Conservation (phyloP, 1,140 invertebrate species). For the Drosophila kurseongensis region DNA sequence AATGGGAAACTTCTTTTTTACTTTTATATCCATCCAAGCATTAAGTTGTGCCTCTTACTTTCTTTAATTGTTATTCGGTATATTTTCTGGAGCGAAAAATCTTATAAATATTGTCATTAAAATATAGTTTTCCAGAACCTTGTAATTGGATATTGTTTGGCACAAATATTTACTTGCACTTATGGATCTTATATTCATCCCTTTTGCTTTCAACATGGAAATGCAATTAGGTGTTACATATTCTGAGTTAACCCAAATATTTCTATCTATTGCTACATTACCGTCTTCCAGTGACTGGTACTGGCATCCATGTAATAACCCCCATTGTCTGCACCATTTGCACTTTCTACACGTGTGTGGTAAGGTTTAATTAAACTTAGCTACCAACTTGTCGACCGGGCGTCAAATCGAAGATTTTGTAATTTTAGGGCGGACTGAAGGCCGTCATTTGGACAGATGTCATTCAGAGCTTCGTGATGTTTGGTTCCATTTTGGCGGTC, state of each 20-base stretch:
- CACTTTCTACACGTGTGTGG: constrained; percentile 96
- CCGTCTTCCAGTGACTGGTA: constrained; percentile 90
- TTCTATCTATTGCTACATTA: not conserved
- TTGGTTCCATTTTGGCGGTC: constrained; percentile 92
- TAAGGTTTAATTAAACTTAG: constrained; percentile 85
- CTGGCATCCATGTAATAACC: constrained; percentile 92
- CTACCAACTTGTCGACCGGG: not conserved
- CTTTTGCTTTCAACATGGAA: no score
- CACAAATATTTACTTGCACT: no score
- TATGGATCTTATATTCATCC: no score
- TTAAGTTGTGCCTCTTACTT: no score
- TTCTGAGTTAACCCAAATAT: constrained; percentile 1
- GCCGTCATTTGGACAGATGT: constrained; percentile 97
- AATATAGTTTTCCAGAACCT: no score
- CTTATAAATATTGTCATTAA: no score
- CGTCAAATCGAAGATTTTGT: not conserved
- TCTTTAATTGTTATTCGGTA: no score
- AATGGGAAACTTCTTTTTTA: no score
- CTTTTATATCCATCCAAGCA: no score
- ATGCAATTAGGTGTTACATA: not conserved
- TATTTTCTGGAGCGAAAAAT: no score
- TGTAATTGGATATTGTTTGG: no score
- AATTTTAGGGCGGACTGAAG: constrained; percentile 93
- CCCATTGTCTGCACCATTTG: constrained; percentile 93
- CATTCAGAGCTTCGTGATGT: constrained; percentile 94